Evolutionary conservation across 2,797 vertebrate genomes (phyloP).

Genomic region (Aeoliscus strigatus): DNA sequence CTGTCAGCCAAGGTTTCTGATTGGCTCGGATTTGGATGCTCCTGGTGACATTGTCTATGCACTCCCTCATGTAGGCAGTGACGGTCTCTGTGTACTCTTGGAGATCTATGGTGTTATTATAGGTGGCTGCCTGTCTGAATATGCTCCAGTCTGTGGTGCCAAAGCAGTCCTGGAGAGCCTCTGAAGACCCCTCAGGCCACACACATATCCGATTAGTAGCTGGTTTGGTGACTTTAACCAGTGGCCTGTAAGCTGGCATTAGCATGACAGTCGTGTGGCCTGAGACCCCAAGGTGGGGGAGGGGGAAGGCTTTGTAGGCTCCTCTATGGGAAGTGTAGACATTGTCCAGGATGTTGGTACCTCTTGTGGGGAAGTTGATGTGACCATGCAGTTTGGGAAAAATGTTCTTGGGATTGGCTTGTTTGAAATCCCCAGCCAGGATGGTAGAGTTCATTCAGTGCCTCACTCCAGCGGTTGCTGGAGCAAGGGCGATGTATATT

Average conservation of each 20-base stretch:
- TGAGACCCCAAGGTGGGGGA: no score
- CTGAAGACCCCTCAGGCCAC: background rate
- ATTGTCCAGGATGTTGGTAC: no score
- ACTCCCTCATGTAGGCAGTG: background rate
- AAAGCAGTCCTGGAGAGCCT: constrained; percentile 2
- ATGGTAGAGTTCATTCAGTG: no score
- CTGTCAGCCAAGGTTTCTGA: constrained; percentile 12
- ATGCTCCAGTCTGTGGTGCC: background rate
- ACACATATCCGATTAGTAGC: background rate
- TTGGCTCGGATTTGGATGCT: constrained; percentile 3
- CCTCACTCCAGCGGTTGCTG: no score
- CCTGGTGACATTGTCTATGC: constrained; percentile 3
- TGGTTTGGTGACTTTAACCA: background rate
- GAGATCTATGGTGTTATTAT: background rate
- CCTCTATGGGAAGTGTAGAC: no score
- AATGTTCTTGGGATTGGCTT: no score
- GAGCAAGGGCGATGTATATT: no score
- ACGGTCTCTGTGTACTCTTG: constrained; percentile 9
- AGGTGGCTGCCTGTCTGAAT: background rate
- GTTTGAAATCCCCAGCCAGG: no score
- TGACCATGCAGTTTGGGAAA: no score
- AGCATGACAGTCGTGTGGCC: background rate
- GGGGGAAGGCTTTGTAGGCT: no score
- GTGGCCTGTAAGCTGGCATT: constrained; percentile 1
- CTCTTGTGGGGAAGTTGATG: no score